Evolutionary conservation across 2,797 vertebrate species (phyloP).

Genomic region (Enteromius afrohamiltoni): DNA sequence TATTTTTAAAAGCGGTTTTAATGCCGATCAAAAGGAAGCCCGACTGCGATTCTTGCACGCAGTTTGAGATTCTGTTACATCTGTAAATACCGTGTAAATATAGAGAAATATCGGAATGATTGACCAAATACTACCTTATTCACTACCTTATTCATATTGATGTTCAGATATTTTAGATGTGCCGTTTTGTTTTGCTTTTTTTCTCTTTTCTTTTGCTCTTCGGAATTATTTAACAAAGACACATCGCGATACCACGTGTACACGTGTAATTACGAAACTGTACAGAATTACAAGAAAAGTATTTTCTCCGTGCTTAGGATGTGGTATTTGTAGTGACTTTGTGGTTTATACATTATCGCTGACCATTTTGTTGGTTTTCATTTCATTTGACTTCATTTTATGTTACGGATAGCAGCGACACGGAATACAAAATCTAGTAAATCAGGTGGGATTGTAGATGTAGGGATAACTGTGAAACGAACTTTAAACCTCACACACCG

Average conservation of each 20-base stretch:
- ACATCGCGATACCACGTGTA: slow-evolving; percentile 84
- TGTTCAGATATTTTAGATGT: slow-evolving; percentile 89
- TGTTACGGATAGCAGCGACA: slow-evolving; percentile 23
- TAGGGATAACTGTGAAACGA: slow-evolving; percentile 97
- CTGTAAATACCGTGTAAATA: slow-evolving; percentile 99
- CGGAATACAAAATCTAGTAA: slow-evolving; percentile 69
- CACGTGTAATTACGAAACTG: slow-evolving; percentile 84
- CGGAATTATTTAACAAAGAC: slow-evolving; percentile 86
- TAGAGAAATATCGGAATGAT: slow-evolving; percentile 96
- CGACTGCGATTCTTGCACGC: slow-evolving; percentile 95
- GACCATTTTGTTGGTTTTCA: slow-evolving; percentile 74
- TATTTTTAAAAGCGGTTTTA: slow-evolving; percentile 84
- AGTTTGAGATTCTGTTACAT: slow-evolving; percentile 98
- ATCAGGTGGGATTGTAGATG: slow-evolving; percentile 95
- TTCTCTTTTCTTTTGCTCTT: slow-evolving; percentile 70
- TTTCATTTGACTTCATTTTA: slow-evolving; percentile 45
- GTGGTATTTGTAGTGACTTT: slow-evolving; percentile 83
- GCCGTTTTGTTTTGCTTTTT: slow-evolving; percentile 61
- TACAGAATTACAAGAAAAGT: slow-evolving; percentile 85
- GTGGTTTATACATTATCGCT: slow-evolving; percentile 81
- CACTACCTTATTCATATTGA: slow-evolving; percentile 93
- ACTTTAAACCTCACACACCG: slow-evolving; percentile 87
- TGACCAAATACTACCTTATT: slow-evolving; percentile 99
- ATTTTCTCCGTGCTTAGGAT: slow-evolving; percentile 86
- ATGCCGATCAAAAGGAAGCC: slow-evolving; percentile 86